A percentile compares a stretch with the other conserved stretches of the same genome.
phyloP scores from a whole-genome alignment of 2,888 invertebrate species.

The Nomada hirtipes region DNA sequence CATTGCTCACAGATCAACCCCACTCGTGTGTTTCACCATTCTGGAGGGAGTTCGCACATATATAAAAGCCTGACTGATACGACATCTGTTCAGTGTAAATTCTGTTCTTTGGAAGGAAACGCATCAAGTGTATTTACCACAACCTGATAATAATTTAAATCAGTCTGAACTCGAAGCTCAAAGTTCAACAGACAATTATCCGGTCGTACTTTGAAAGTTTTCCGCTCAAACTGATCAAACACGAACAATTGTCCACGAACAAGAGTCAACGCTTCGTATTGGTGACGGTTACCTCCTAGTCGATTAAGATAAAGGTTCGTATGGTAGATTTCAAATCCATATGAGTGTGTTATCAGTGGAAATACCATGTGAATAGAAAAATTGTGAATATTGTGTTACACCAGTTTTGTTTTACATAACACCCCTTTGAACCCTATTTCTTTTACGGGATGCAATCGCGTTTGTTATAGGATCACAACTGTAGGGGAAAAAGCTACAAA shows the following conservation, averaged over 20 bases:
- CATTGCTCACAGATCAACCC: slow-evolving; percentile 29
- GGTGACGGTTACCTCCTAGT: background rate
- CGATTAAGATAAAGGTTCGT: slow-evolving; percentile 21
- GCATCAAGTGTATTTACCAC: slow-evolving; percentile 25
- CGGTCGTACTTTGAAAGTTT: slow-evolving; percentile 7
- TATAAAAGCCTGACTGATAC: slow-evolving; percentile 64
- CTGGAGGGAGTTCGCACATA: slow-evolving; percentile 38
- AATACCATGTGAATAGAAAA: background rate
- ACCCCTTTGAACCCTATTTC: no score
- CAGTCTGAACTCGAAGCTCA: slow-evolving; percentile 15
- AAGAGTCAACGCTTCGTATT: background rate
- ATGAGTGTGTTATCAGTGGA: background rate
- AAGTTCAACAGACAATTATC: slow-evolving; percentile 31
- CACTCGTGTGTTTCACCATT: slow-evolving; percentile 28
- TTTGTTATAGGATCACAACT: no score
- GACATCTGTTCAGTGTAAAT: slow-evolving; percentile 44
- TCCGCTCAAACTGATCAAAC: background rate
- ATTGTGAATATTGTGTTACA: background rate
- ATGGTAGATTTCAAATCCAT: background rate
- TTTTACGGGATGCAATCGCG: no score
- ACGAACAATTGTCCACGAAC: background rate
- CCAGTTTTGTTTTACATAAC: background rate
- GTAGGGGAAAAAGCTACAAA: no score
- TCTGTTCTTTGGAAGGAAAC: slow-evolving; percentile 29
- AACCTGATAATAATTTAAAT: slow-evolving; percentile 38